These are phyloP conservation scores for Apus apus DNA, from an alignment of 2,113 vertebrate genomes.

Conservation along the genomic window DNA sequence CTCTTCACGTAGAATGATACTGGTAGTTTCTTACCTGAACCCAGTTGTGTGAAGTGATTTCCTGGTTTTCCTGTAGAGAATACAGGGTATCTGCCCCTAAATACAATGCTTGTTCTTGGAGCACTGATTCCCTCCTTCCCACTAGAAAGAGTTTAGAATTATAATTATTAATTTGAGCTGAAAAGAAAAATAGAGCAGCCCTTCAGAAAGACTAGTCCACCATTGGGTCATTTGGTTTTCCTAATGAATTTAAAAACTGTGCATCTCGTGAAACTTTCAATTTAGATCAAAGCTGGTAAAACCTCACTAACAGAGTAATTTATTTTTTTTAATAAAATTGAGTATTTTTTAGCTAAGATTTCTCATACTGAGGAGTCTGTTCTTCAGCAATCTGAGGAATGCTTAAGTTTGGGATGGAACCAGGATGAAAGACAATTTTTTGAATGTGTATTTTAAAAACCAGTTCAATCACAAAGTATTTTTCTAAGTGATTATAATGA, in stretches of 20 bases:
- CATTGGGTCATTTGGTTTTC: background rate
- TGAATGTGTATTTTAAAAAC: background rate
- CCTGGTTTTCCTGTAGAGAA: background rate
- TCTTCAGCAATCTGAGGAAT: background rate
- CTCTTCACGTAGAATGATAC: background rate
- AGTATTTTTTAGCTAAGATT: background rate
- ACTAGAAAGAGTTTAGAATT: background rate
- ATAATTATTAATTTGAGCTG: background rate
- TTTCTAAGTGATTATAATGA: background rate
- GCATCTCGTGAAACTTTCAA: background rate
- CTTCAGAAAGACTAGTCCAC: background rate
- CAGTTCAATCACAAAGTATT: fast-evolving
- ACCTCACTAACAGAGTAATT: background rate
- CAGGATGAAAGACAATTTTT: background rate
- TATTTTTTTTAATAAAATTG: background rate
- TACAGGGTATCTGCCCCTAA: background rate
- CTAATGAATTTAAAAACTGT: background rate
- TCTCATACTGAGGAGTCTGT: background rate
- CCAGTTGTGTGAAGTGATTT: background rate
- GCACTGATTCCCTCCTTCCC: background rate
- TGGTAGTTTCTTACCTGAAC: background rate
- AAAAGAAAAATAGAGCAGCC: background rate
- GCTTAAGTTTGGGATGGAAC: background rate
- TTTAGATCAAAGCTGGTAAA: background rate
- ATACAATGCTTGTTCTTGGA: background rate